Conservation (phyloP, 1,140 invertebrate genomes). For the Drosophila bocki region DNA sequence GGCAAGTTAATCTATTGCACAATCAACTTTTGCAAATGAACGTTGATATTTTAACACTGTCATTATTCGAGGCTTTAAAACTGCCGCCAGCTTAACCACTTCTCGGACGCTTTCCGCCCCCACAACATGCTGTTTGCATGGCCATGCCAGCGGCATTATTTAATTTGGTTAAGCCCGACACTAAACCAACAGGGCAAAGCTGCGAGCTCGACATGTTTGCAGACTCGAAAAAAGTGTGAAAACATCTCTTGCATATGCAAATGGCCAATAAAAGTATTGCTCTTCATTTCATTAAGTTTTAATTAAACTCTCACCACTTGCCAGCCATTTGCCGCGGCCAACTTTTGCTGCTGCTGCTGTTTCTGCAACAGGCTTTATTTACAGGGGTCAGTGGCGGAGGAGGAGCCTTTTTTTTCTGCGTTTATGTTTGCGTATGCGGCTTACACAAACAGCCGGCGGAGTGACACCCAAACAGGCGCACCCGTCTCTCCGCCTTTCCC, state of each 20-base stretch:
- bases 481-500: neutral
- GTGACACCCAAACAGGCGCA: constrained; percentile 16
- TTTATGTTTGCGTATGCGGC: constrained; percentile 56
- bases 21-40: constrained; percentile 20
- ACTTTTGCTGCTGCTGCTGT: constrained; percentile 7
- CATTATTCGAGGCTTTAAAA: constrained; percentile 13
- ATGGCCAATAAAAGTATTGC: constrained; percentile 70
- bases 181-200: constrained; percentile 35
- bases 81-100: constrained; percentile 2
- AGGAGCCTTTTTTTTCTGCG: neutral
- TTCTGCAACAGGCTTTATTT: constrained; percentile 14
- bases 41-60: constrained; percentile 18
- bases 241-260: constrained; percentile 24
- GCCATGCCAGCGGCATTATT: constrained; percentile 31
- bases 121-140: constrained; percentile 15
- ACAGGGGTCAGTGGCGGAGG: constrained; percentile 4
- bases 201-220: constrained; percentile 35
- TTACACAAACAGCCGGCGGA: constrained; percentile 56
- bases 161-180: constrained; percentile 45
- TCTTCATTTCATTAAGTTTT: constrained; percentile 75
- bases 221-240: constrained; percentile 8
- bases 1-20: constrained; percentile 19
- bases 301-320: constrained; percentile 63
- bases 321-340: constrained; percentile 18
- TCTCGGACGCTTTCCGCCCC: neutral